Conservation (phyloP, 2,888 invertebrate genomes). For the Drosophila kambysellisi region DNA sequence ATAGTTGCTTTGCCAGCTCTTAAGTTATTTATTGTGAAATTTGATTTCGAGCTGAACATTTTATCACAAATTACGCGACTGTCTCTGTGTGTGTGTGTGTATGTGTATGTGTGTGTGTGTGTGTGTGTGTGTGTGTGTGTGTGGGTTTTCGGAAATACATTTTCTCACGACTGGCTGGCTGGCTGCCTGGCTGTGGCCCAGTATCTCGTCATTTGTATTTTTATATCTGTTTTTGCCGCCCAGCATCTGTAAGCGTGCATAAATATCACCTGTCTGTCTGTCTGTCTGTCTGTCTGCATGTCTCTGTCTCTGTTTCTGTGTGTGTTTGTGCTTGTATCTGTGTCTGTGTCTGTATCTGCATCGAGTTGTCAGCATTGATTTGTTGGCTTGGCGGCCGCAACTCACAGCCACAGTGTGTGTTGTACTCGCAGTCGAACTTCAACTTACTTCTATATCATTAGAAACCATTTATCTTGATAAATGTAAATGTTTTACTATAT, state of each 20-base stretch:
- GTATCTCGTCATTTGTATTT: conserved; percentile 35
- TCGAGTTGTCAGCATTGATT: conserved; percentile 77
- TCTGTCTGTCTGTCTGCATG: conserved; percentile 26
- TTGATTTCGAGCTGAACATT: conserved; percentile 32
- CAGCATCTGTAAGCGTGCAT: conserved; percentile 67
- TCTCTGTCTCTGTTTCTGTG: conserved; percentile 8
- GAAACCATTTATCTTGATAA: conserved; percentile 81
- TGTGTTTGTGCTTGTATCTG: conserved; percentile 27
- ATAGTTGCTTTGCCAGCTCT: conserved; percentile 19
- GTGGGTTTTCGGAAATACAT: conserved; percentile 63
- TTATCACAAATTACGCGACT: conserved; percentile 3
- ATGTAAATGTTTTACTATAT: conserved; percentile 80
- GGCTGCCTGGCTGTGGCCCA: conserved; percentile 21
- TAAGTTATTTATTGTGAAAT: conserved; percentile 44
- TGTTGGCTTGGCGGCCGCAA: conserved; percentile 63
- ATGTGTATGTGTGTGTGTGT: too few species aligned
- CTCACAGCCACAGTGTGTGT: conserved; percentile 31
- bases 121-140: conserved; percentile 5
- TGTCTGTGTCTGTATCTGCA: conserved; percentile 38
- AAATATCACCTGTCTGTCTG: conserved; percentile 75
- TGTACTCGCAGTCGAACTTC: conserved; percentile 16
- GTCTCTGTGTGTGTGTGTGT: not conserved
- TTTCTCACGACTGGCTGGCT: conserved; percentile 72
- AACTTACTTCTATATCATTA: conserved; percentile 74
- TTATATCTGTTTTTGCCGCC: conserved; percentile 35